Evolutionary conservation across 2,888 invertebrate species (phyloP).

Genomic region (Temnothorax unifasciatus): DNA sequence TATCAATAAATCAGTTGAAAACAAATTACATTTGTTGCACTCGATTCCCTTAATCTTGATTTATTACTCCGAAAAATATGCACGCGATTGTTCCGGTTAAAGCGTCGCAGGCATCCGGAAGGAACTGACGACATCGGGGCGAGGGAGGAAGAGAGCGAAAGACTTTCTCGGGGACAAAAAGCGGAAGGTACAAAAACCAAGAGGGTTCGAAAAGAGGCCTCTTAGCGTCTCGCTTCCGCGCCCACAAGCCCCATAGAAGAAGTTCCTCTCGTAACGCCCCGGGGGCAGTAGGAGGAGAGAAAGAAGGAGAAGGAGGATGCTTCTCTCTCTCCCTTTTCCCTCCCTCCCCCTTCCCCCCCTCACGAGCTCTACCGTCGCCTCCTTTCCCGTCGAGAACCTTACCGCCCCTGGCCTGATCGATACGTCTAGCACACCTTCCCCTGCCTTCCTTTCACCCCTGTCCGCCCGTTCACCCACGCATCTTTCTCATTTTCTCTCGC

Average conservation of each 20-base stretch:
- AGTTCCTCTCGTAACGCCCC: constrained; percentile 75
- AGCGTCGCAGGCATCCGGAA: neutral
- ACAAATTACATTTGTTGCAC: neutral
- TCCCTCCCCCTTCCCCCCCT: neutral
- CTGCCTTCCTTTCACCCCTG: constrained; percentile 48
- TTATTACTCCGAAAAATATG: neutral
- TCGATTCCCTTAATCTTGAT: neutral
- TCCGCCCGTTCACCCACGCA: constrained; percentile 30
- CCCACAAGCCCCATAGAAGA: constrained; percentile 79
- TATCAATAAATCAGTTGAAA: neutral
- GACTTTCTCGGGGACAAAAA: constrained; percentile 29
- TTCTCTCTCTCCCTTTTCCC: constrained; percentile 54
- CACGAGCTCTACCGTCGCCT: constrained; percentile 30
- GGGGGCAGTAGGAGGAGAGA: constrained; percentile 50
- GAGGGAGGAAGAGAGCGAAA: neutral
- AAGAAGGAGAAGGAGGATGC: neutral
- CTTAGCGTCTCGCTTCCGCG: constrained; percentile 78
- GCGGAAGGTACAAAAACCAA: constrained; percentile 32
- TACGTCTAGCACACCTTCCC: constrained; percentile 81
- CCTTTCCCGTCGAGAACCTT: constrained; percentile 68
- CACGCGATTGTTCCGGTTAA: neutral
- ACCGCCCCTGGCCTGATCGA: constrained; percentile 81
- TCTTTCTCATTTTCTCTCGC: constrained; percentile 35
- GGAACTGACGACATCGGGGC: neutral
- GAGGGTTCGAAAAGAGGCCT: constrained; percentile 42